These are phyloP conservation scores for Crocodylus rhombifer DNA, from an alignment of 2,797 vertebrate genomes.

Conservation along the genomic window DNA sequence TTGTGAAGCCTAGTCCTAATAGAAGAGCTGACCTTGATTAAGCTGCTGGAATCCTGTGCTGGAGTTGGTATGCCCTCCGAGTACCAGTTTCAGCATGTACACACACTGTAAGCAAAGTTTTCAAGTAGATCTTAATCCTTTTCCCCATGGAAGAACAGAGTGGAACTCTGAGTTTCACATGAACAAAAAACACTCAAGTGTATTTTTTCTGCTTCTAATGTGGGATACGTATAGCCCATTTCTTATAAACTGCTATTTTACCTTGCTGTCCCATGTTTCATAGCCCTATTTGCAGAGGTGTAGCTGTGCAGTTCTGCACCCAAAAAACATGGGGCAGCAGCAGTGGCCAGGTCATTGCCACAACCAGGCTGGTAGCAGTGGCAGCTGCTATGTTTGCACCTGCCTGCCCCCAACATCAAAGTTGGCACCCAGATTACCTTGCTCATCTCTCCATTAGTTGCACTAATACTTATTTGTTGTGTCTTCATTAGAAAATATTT, in stretches of 20 bases:
- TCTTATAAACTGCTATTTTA: neutral
- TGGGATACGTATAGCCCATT: rapidly evolving
- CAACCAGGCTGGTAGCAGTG: too few species aligned
- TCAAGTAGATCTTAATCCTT: neutral
- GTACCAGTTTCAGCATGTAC: too few species aligned
- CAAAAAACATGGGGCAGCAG: too few species aligned
- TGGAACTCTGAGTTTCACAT: neutral
- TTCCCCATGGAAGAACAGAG: neutral
- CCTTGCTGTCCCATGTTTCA: rapidly evolving
- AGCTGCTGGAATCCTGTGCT: neutral
- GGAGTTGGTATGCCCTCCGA: neutral
- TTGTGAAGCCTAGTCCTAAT: neutral
- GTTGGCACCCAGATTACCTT: too few species aligned
- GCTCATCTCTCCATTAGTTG: too few species aligned
- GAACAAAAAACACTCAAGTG: neutral
- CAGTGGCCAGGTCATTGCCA: too few species aligned
- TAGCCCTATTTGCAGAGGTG: too few species aligned
- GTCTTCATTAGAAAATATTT: too few species aligned
- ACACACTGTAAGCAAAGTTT: neutral
- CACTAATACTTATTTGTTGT: too few species aligned
- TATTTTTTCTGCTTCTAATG: neutral
- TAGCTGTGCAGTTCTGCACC: too few species aligned
- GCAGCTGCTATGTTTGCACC: too few species aligned
- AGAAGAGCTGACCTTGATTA: neutral
- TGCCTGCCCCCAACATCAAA: too few species aligned